These are phyloP conservation scores for Eurosta solidaginis DNA, from an alignment of 1,140 invertebrate genomes.

Conservation along the genomic window DNA sequence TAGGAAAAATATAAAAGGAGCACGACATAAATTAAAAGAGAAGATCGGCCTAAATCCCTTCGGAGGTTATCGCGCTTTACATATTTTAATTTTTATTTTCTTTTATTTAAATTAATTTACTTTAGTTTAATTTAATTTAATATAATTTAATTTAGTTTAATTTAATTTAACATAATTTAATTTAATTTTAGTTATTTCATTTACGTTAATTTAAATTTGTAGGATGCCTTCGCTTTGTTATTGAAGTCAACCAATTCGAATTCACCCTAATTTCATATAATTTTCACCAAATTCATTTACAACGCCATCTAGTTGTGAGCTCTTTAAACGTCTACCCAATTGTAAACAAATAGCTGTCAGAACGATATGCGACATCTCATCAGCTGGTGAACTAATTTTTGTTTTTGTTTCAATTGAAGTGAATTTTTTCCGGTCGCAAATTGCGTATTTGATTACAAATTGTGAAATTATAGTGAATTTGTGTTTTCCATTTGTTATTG, in stretches of 20 bases:
- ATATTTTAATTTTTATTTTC: too few relatives aligned
- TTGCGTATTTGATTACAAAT: background rate
- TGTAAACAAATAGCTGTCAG: conserved; percentile 3
- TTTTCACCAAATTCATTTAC: too few relatives aligned
- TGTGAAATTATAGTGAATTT: conserved; percentile 6
- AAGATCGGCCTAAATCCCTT: too few relatives aligned
- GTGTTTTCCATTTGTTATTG: background rate
- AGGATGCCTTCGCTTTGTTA: too few relatives aligned
- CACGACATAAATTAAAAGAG: too few relatives aligned
- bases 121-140: background rate
- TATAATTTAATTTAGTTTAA: background rate
- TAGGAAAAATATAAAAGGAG: too few relatives aligned
- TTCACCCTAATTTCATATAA: too few relatives aligned
- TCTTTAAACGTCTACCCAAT: background rate
- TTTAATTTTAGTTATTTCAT: background rate
- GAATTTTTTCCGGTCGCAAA: background rate
- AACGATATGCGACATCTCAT: background rate
- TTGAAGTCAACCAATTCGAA: too few relatives aligned
- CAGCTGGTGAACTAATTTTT: conserved; percentile 3
- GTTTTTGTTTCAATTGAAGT: background rate
- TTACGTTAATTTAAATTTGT: background rate
- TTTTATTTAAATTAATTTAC: too few relatives aligned
- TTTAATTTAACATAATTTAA: background rate
- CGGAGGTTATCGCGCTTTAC: too few relatives aligned
- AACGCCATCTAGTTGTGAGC: background rate